Conservation (phyloP, 2,888 invertebrate genomes). For the Drosophila bunnanda region DNA sequence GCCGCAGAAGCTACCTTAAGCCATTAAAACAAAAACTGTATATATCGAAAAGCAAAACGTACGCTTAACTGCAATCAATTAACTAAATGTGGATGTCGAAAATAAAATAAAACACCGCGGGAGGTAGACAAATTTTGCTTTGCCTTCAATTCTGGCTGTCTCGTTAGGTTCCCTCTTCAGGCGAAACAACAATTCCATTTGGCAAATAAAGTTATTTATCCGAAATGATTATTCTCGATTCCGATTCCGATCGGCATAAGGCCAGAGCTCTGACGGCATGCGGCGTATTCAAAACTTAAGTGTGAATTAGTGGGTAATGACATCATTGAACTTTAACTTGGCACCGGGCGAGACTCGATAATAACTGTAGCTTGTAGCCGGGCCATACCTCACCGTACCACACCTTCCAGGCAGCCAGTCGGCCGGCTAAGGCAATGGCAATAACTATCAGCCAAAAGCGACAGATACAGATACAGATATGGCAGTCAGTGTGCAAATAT, state of each 20-base stretch:
- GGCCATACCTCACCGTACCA: slow-evolving; percentile 55
- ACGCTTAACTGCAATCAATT: slow-evolving; percentile 61
- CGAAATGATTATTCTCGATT: slow-evolving; percentile 65
- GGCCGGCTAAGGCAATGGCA: slow-evolving; percentile 41
- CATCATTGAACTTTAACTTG: slow-evolving; percentile 80
- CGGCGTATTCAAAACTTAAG: slow-evolving; percentile 76
- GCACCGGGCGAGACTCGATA: slow-evolving; percentile 60
- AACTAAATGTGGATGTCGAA: slow-evolving; percentile 57
- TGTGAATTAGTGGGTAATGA: slow-evolving; percentile 81
- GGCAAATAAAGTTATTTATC: slow-evolving; percentile 76
- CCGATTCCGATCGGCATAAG: slow-evolving; percentile 48
- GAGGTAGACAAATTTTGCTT: slow-evolving; percentile 62
- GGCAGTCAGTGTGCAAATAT: slow-evolving; percentile 58
- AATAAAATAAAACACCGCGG: slow-evolving; percentile 51
- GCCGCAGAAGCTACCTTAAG: slow-evolving; percentile 31
- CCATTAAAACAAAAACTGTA: slow-evolving; percentile 50
- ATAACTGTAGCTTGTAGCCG: slow-evolving; percentile 71
- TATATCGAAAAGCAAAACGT: slow-evolving; percentile 32
- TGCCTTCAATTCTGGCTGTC: slow-evolving; percentile 38
- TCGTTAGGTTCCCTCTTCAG: slow-evolving; percentile 51
- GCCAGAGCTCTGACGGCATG: slow-evolving; percentile 47
- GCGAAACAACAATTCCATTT: slow-evolving; percentile 57
- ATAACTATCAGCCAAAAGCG: slow-evolving; percentile 40
- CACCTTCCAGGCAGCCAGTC: slow-evolving; percentile 58
- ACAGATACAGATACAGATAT: slow-evolving; percentile 34